These are phyloP conservation scores for Antitype chi DNA, from an alignment of 2,888 invertebrate genomes.

Conservation along the genomic window DNA sequence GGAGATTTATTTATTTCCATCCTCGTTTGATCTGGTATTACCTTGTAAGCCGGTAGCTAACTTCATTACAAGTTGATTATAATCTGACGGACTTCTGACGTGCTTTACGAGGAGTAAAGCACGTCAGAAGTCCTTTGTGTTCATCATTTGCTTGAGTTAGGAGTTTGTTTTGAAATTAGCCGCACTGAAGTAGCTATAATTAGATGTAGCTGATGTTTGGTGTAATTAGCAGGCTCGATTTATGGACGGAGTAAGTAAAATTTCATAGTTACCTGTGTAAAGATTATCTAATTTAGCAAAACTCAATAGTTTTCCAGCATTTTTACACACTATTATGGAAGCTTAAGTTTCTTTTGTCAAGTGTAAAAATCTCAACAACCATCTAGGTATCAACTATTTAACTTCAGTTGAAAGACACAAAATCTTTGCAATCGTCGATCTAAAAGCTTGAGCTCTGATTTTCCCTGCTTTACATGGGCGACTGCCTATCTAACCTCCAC, in stretches of 20 bases:
- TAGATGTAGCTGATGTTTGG: background rate
- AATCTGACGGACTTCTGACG: background rate
- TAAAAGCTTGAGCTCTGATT: background rate
- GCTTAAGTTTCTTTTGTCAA: background rate
- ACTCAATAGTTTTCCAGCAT: background rate
- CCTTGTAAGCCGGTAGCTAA: background rate
- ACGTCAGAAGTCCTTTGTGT: too few species aligned
- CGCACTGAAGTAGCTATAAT: background rate
- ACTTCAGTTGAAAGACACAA: too few species aligned
- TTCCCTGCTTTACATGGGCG: too few species aligned
- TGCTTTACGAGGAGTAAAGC: too few species aligned
- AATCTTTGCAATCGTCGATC: too few species aligned
- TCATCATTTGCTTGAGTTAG: background rate
- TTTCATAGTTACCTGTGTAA: background rate
- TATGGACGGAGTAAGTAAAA: background rate
- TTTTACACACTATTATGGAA: background rate
- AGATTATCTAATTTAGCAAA: background rate
- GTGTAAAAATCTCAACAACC: too few species aligned
- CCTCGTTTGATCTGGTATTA: background rate
- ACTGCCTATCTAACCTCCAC: too few species aligned
- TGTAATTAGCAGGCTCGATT: background rate
- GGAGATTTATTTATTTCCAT: slow-evolving; percentile 11
- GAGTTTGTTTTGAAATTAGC: slow-evolving; percentile 19
- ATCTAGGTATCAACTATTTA: too few species aligned
- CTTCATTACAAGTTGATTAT: slow-evolving; percentile 30